Evolutionary conservation across 2,113 vertebrate species (phyloP).

Genomic region (Acanthochromis polyacanthus): DNA sequence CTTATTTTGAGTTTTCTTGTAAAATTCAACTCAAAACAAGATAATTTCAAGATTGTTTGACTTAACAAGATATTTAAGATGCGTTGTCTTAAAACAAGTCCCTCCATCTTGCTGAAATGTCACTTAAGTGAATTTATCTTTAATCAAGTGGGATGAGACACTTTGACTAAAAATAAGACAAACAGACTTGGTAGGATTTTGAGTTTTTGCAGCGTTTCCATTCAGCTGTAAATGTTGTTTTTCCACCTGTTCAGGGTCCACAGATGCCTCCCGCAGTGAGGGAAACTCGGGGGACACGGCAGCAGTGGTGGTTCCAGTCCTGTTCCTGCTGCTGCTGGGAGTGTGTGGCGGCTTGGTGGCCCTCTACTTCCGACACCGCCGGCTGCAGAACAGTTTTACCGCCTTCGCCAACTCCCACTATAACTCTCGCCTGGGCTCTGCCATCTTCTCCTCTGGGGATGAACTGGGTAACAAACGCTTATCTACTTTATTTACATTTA

Average conservation of each 20-base stretch:
- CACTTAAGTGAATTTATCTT: too few relatives aligned
- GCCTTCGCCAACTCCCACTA: conserved; percentile 98
- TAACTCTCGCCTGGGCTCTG: conserved; percentile 95
- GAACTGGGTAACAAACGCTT: conserved; percentile 88
- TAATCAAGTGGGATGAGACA: too few relatives aligned
- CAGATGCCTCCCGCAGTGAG: conserved; percentile 54
- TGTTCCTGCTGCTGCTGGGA: conserved; percentile 93
- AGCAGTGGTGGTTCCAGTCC: conserved; percentile 92
- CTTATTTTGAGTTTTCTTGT: too few relatives aligned
- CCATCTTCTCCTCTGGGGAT: conserved; percentile 97
- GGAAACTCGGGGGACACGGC: conserved; percentile 87
- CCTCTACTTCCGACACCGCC: conserved; percentile 91
- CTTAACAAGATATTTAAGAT: too few relatives aligned
- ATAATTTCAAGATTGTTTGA: too few relatives aligned
- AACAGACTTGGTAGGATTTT: too few relatives aligned
- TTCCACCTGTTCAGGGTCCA: conserved; percentile 50
- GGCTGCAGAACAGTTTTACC: conserved; percentile 95
- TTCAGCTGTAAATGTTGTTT: not conserved
- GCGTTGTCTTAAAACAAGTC: too few relatives aligned
- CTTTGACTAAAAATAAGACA: too few relatives aligned
- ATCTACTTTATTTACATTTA: too few relatives aligned
- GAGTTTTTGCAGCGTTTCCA: too few relatives aligned
- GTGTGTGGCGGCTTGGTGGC: conserved; percentile 88
- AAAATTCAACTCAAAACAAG: too few relatives aligned
- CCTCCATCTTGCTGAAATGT: too few relatives aligned